Conservation (phyloP, 2,888 invertebrate genomes). For the Scaptomyza cyrtandrae region DNA sequence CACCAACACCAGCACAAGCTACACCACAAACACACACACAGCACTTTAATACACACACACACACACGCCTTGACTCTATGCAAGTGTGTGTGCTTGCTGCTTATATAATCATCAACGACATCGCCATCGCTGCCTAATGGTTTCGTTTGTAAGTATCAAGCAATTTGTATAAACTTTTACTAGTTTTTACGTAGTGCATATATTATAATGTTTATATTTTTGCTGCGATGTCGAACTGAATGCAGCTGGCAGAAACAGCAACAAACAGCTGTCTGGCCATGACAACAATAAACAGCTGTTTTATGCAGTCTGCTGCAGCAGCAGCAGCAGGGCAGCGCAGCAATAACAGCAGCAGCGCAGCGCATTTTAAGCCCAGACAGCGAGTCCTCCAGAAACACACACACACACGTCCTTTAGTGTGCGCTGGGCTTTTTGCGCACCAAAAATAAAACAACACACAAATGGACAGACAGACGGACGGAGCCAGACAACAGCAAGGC, state of each 20-base stretch:
- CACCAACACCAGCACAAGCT: constrained; percentile 53
- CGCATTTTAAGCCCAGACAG: constrained; percentile 44
- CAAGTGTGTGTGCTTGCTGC: constrained; percentile 35
- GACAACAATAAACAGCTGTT: constrained; percentile 68
- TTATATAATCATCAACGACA: constrained; percentile 70
- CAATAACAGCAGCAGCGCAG: constrained; percentile 16
- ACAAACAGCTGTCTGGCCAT: constrained; percentile 52
- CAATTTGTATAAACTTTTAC: constrained; percentile 70
- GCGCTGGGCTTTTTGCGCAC: constrained; percentile 70
- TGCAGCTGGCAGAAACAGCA: constrained; percentile 21
- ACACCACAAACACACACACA: constrained; percentile 21
- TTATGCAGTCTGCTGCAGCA: constrained; percentile 36
- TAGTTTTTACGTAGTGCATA: constrained; percentile 34
- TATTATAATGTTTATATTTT: constrained; percentile 6
- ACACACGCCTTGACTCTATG: constrained; percentile 4
- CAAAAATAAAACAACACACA: constrained; percentile 39
- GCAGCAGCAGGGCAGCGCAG: constrained; percentile 21
- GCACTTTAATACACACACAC: constrained; percentile 18
- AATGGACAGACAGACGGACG: constrained; percentile 21
- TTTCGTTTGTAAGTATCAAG: constrained; percentile 75
- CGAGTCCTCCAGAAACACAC: constrained; percentile 47
- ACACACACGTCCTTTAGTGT: constrained; percentile 57
- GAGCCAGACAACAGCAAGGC: constrained; percentile 42
- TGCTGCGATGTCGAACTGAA: constrained; percentile 1
- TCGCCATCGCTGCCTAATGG: constrained; percentile 62